Evolutionary conservation across 2,888 invertebrate species (phyloP).

Genomic region (Drosophila parthenogenetica): DNA sequence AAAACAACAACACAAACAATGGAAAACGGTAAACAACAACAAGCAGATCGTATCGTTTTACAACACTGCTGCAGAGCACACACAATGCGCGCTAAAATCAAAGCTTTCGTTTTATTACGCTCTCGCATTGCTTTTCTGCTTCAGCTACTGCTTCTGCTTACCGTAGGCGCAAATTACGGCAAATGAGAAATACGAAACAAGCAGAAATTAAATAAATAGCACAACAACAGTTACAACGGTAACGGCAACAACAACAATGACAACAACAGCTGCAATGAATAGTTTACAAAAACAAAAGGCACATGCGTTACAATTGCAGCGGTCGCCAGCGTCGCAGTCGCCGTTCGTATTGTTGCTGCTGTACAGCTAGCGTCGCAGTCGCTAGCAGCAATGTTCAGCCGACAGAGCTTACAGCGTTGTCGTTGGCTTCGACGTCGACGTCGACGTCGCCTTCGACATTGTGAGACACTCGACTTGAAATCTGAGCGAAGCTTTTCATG

Average conservation of each 20-base stretch:
- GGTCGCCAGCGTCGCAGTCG: background rate
- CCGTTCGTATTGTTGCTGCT: background rate
- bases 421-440: constrained; percentile 1
- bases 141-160: background rate
- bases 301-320: constrained; percentile 14
- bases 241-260: constrained; percentile 33
- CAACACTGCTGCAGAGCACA: constrained; percentile 14
- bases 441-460: constrained; percentile 6
- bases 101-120: constrained; percentile 20
- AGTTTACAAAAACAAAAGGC: constrained; percentile 20
- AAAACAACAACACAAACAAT: background rate
- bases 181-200: constrained; percentile 54
- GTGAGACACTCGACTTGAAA: constrained; percentile 29
- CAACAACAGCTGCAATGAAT: background rate
- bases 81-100: constrained; percentile 6
- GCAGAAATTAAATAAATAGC: constrained; percentile 68
- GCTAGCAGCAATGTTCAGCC: too few species aligned
- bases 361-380: too few species aligned
- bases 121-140: constrained; percentile 7
- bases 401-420: background rate
- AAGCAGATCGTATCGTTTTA: constrained; percentile 3
- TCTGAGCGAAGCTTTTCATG: constrained; percentile 26
- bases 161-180: constrained; percentile 52
- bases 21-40: constrained; percentile 6
- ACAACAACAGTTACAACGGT: constrained; percentile 24